These are phyloP conservation scores for Athetis lepigone DNA, from an alignment of 2,888 invertebrate genomes.

Conservation along the genomic window DNA sequence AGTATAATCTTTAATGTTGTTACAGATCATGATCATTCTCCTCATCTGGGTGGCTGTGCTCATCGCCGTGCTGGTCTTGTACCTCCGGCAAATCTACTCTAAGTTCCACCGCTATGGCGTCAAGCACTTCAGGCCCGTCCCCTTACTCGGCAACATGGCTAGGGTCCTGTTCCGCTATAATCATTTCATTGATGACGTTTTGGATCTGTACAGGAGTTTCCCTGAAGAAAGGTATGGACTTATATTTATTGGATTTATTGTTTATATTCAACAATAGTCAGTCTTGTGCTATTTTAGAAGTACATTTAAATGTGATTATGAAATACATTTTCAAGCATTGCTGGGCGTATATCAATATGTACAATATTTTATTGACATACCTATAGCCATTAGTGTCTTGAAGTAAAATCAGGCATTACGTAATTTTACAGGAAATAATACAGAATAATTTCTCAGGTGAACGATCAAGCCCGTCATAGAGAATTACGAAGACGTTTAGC, in stretches of 20 bases:
- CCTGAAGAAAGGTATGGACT: slow-evolving; percentile 75
- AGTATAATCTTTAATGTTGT: slow-evolving; percentile 16
- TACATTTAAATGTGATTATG: too few species aligned
- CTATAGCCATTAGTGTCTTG: too few species aligned
- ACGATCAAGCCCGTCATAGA: too few species aligned
- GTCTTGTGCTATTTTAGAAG: too few species aligned
- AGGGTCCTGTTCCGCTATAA: slow-evolving; percentile 58
- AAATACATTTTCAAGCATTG: too few species aligned
- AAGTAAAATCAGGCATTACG: too few species aligned
- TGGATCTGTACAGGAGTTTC: slow-evolving; percentile 66
- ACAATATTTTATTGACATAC: too few species aligned
- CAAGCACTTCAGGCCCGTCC: slow-evolving; percentile 68
- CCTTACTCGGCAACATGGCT: slow-evolving; percentile 74
- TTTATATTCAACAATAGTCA: too few species aligned
- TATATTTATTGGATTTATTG: neutral
- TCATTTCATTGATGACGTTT: slow-evolving; percentile 62
- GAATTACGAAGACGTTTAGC: too few species aligned
- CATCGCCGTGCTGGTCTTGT: slow-evolving; percentile 64
- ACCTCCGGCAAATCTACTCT: slow-evolving; percentile 68
- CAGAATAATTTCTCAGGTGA: too few species aligned
- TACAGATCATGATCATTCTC: slow-evolving; percentile 67
- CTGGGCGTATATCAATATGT: too few species aligned
- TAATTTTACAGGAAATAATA: too few species aligned
- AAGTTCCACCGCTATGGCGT: slow-evolving; percentile 70
- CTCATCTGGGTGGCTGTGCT: slow-evolving; percentile 70